These are phyloP conservation scores for Atherix ibis DNA, from an alignment of 2,888 invertebrate genomes.

Conservation along the genomic window DNA sequence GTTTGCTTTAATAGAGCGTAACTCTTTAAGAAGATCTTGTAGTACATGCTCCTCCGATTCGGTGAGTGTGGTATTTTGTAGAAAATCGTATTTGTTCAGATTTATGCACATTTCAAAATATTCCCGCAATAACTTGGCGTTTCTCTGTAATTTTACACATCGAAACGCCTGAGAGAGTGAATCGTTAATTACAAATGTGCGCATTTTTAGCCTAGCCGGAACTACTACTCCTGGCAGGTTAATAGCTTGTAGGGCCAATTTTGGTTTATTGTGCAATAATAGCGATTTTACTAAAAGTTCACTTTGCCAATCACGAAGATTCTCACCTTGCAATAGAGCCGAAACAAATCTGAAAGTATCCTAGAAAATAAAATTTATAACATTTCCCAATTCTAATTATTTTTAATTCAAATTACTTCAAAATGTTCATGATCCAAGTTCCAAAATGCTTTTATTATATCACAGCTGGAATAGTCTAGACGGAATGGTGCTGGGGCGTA, in stretches of 20 bases:
- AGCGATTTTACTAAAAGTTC: conserved; percentile 24
- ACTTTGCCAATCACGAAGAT: conserved; percentile 23
- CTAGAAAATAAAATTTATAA: conserved; percentile 11
- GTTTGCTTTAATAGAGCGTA: conserved; percentile 19
- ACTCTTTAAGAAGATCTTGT: conserved; percentile 19
- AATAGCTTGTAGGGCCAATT: conserved; percentile 22
- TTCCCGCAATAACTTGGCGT: conserved; percentile 19
- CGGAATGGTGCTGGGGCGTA: conserved; percentile 62
- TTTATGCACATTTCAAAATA: conserved; percentile 24
- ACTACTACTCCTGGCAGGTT: conserved; percentile 20
- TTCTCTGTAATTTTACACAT: conserved; percentile 22
- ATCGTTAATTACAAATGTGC: conserved; percentile 25
- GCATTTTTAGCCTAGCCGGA: conserved; percentile 19
- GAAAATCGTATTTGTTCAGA: conserved; percentile 19
- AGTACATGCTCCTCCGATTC: conserved; percentile 24
- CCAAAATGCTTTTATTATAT: conserved; percentile 78
- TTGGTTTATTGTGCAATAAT: conserved; percentile 17
- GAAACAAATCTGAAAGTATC: conserved; percentile 23
- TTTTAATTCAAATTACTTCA: conserved; percentile 37
- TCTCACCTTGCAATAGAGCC: conserved; percentile 18
- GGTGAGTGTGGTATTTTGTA: conserved; percentile 23
- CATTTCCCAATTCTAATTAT: conserved; percentile 2
- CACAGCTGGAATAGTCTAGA: conserved; percentile 54
- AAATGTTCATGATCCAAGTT: conserved; percentile 74
- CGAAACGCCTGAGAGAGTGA: conserved; percentile 28